phyloP scores from a whole-genome alignment of 53 echinoderm and acorn worm genomes.

The Zoroaster sp. region DNA sequence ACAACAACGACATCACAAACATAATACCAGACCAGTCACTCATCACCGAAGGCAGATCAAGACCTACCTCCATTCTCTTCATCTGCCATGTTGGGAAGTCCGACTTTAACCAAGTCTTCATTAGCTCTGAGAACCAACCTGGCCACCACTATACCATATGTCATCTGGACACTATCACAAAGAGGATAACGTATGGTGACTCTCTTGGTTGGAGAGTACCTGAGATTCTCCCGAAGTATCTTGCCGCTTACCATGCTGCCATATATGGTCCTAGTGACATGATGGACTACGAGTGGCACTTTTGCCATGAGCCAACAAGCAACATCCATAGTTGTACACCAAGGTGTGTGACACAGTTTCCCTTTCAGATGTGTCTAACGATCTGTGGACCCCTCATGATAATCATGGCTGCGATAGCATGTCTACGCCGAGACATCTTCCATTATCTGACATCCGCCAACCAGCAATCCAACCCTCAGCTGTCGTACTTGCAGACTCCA shows the following conservation, averaged over 20 bases:
- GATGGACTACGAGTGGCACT: neutral
- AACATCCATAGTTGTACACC: constrained; percentile 3
- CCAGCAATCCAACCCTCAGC: neutral
- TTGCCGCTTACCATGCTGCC: constrained; percentile 21
- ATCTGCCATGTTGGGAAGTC: constrained; percentile 39
- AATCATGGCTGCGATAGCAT: constrained; percentile 29
- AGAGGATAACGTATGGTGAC: constrained; percentile 39
- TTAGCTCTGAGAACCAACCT: neutral
- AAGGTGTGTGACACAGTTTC: constrained; percentile 25
- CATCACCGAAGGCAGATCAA: neutral
- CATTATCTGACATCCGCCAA: constrained; percentile 28
- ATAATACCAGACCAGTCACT: neutral
- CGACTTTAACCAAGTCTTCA: neutral
- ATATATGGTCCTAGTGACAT: constrained; percentile 26
- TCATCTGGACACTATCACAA: constrained; percentile 29
- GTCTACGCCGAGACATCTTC: constrained; percentile 20
- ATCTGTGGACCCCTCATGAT: constrained; percentile 46
- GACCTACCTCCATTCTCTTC: constrained; percentile 29
- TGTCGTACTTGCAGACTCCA: constrained; percentile 29
- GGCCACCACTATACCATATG: constrained; percentile 39
- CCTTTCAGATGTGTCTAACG: constrained; percentile 38
- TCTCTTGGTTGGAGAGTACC: constrained; percentile 49
- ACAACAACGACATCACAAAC: neutral
- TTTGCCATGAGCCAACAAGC: constrained; percentile 17
- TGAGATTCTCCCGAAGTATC: neutral